phyloP scores from a whole-genome alignment of 1,140 invertebrate species.

The Leptonema lineaticorne region DNA sequence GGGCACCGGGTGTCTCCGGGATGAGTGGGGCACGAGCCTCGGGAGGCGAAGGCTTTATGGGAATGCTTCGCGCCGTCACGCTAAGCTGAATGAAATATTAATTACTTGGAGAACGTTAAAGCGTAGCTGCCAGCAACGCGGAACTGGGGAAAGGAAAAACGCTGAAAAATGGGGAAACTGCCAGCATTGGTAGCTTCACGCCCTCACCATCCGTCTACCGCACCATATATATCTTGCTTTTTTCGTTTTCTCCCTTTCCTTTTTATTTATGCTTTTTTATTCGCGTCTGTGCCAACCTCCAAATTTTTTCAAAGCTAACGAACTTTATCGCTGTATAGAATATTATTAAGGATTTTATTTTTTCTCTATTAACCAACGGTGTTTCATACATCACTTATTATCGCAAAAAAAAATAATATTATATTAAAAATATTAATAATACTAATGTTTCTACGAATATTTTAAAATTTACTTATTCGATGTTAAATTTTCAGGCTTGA shows the following conservation, averaged over 20 bases:
- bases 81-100: constrained; percentile 40
- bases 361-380: no score
- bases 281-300: no score
- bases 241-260: not conserved
- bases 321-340: not conserved
- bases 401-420: no score
- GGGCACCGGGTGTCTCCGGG: not conserved
- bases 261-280: not conserved
- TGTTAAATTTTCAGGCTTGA: no score
- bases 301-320: not conserved
- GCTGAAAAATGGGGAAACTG: constrained; percentile 30
- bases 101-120: constrained; percentile 37
- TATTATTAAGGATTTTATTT: no score
- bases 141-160: constrained; percentile 25
- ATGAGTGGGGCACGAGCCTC: not conserved
- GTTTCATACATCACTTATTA: no score
- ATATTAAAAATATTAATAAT: no score
- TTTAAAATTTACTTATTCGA: no score
- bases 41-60: constrained; percentile 10
- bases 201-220: not conserved
- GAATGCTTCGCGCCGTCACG: constrained; percentile 26
- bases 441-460: no score
- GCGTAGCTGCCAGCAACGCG: constrained; percentile 32
- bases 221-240: no score
- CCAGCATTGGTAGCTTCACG: constrained; percentile 14